Conservation (phyloP, 1,140 invertebrate genomes). For the Pararge aegeria region DNA sequence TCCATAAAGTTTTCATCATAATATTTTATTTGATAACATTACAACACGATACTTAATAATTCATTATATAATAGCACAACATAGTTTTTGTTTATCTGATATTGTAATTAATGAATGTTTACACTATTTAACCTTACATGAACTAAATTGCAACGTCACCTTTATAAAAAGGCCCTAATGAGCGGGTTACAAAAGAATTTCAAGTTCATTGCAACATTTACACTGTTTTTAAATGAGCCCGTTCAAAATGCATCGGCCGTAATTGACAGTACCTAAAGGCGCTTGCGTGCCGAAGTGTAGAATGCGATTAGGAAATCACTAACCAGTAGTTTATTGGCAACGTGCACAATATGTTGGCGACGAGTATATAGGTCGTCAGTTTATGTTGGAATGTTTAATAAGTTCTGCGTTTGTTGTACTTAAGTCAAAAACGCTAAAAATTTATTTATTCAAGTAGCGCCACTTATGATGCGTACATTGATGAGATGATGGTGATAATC, state of each 20-base stretch:
- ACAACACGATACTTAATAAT: too few species aligned
- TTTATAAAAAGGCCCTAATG: slow-evolving; percentile 16
- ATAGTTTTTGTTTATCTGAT: too few species aligned
- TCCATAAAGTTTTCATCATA: too few species aligned
- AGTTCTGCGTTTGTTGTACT: too few species aligned
- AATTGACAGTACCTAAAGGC: slow-evolving; percentile 24
- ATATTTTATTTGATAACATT: too few species aligned
- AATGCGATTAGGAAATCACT: slow-evolving; percentile 37
- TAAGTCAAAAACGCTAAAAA: too few species aligned
- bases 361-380: slow-evolving; percentile 29
- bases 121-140: slow-evolving; percentile 1
- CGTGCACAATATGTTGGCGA: slow-evolving; percentile 33
- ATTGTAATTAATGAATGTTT: too few species aligned
- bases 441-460: too few species aligned
- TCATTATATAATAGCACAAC: too few species aligned
- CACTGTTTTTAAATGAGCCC: slow-evolving; percentile 33
- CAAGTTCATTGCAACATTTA: slow-evolving; percentile 45
- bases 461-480: too few species aligned
- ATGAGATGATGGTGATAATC: too few species aligned
- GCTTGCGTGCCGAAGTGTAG: slow-evolving; percentile 28
- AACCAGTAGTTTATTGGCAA: slow-evolving; percentile 42
- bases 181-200: slow-evolving; percentile 31
- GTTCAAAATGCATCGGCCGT: slow-evolving; percentile 26
- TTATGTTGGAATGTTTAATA: slow-evolving; percentile 4
- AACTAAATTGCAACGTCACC: not conserved